Conservation (phyloP, 2,113 vertebrate genomes). For the Microcebus ravelobensis region DNA sequence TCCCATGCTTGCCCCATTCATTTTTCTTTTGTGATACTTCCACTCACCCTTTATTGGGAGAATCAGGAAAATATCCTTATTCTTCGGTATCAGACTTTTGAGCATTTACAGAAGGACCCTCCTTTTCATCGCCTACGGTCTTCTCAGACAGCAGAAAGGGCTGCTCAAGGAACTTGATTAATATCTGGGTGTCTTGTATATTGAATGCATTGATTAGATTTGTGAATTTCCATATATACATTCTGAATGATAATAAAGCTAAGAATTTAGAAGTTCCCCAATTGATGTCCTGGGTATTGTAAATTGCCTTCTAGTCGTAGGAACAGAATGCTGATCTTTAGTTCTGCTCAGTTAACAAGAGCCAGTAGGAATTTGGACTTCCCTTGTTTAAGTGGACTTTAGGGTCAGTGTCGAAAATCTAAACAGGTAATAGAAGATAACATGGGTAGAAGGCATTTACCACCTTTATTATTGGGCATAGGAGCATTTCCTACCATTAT, state of each 20-base stretch:
- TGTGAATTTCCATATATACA: background rate
- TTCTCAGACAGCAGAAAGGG: background rate
- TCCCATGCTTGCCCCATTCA: background rate
- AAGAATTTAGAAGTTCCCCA: background rate
- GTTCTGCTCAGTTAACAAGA: background rate
- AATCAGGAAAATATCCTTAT: background rate
- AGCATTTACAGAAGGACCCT: background rate
- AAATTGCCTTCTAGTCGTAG: background rate
- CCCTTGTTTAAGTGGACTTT: background rate
- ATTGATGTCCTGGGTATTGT: background rate
- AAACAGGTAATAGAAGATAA: slow-evolving; percentile 11
- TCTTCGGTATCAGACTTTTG: background rate
- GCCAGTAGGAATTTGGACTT: background rate
- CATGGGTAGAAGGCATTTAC: background rate
- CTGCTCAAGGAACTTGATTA: background rate
- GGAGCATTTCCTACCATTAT: background rate
- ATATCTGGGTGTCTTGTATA: background rate
- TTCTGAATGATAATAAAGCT: background rate
- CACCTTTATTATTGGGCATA: background rate
- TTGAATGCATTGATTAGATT: background rate
- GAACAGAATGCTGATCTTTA: background rate
- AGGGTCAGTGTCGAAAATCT: background rate
- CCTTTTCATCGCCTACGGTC: background rate
- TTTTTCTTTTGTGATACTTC: background rate
- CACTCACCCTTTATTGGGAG: background rate